These are phyloP conservation scores for Harpagus bidentatus DNA, from an alignment of 2,113 vertebrate species.

Conservation along the genomic window DNA sequence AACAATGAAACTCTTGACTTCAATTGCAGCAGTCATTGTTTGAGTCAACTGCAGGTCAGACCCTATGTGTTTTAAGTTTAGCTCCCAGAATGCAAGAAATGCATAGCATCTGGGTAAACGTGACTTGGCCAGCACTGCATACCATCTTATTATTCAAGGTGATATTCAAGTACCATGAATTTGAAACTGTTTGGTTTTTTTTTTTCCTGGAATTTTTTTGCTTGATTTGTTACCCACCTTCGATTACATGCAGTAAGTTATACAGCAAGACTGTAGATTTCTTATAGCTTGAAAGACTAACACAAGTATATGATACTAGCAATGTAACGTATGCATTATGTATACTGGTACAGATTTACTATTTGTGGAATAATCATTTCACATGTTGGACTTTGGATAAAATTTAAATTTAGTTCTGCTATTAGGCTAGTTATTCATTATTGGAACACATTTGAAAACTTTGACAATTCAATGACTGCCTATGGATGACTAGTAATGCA, in stretches of 20 bases:
- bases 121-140: neutral
- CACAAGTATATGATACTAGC: neutral
- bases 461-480: neutral
- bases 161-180: neutral
- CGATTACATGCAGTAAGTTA: neutral
- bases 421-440: neutral
- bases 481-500: neutral
- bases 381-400: neutral
- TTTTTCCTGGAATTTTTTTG: neutral
- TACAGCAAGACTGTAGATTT: neutral
- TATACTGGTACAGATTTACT: neutral
- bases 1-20: neutral
- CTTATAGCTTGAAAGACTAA: neutral
- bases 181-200: rapidly evolving
- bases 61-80: neutral
- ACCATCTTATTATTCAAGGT: neutral
- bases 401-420: neutral
- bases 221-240: neutral
- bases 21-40: neutral
- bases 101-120: neutral
- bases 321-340: neutral
- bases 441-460: neutral
- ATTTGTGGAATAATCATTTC: neutral
- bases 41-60: neutral
- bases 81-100: neutral